phyloP scores from a whole-genome alignment of 2,888 invertebrate genomes.

The Tenthredo notha region DNA sequence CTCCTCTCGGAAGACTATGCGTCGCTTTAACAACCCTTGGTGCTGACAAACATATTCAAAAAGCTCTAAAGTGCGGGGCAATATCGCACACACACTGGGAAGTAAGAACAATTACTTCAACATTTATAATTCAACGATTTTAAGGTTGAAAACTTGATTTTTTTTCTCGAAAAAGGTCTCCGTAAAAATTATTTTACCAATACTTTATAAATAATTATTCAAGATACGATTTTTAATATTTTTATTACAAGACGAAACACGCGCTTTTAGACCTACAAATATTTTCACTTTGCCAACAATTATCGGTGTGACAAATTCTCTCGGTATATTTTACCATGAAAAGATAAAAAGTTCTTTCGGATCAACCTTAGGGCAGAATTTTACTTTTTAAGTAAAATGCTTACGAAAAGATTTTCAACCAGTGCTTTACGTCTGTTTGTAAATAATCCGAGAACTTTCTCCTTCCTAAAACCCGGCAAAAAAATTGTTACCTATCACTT shows the following conservation, averaged over 20 bases:
- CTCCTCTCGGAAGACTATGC: constrained; percentile 67
- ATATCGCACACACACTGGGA: constrained; percentile 70
- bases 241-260: neutral
- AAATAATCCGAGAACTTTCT: neutral
- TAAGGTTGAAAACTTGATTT: neutral
- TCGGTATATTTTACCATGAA: neutral
- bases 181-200: too few relatives aligned
- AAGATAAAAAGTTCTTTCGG: neutral
- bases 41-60: constrained; percentile 61
- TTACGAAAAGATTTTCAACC: neutral
- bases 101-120: constrained; percentile 59
- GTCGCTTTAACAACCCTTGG: constrained; percentile 68
- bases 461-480: neutral
- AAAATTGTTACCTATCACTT: neutral
- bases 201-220: too few relatives aligned
- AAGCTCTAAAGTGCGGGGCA: constrained; percentile 58
- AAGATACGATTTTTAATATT: neutral
- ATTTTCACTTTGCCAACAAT: neutral
- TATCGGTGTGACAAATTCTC: neutral
- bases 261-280: neutral
- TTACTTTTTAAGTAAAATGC: constrained; percentile 15
- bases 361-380: constrained; percentile 11
- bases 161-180: too few relatives aligned
- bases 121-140: neutral
- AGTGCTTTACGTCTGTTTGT: neutral